A percentile compares a stretch with the other conserved stretches of the same genome.
Conservation (phyloP, 1,140 invertebrate species). For the Arctopsyche grandis region DNA sequence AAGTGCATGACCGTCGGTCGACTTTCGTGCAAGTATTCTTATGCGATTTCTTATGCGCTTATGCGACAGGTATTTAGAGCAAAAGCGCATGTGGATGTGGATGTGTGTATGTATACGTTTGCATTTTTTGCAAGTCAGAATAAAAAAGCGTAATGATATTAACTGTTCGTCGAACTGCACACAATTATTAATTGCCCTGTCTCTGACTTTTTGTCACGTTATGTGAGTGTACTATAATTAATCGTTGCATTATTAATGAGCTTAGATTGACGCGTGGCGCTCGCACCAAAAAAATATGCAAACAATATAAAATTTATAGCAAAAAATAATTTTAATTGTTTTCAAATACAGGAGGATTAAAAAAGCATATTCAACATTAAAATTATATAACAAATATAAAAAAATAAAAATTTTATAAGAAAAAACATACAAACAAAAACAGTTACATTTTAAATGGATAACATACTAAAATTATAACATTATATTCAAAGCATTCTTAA, state of each 20-base stretch:
- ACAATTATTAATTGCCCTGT: conserved; percentile 25
- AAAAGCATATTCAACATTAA: no score
- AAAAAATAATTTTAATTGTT: no score
- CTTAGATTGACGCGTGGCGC: background rate
- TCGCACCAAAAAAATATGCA: background rate
- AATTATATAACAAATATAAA: no score
- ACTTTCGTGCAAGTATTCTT: conserved; percentile 15
- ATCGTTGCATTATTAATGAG: conserved; percentile 10
- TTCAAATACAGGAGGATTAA: no score
- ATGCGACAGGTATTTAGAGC: background rate
- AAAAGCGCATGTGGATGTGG: background rate
- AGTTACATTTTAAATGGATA: no score
- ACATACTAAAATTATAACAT: no score
- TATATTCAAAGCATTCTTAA: no score
- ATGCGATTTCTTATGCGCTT: background rate
- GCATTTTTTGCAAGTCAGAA: no score
- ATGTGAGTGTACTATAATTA: conserved; percentile 6
- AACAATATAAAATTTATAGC: no score
- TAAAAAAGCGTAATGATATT: conserved; percentile 38
- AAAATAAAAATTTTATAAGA: no score
- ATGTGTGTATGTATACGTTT: background rate
- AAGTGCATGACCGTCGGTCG: conserved; percentile 29
- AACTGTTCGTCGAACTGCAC: conserved; percentile 3
- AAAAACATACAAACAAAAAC: no score
- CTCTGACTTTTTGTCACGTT: background rate